These are phyloP conservation scores for Resseliella maxima DNA, from an alignment of 2,888 invertebrate genomes.

Conservation along the genomic window DNA sequence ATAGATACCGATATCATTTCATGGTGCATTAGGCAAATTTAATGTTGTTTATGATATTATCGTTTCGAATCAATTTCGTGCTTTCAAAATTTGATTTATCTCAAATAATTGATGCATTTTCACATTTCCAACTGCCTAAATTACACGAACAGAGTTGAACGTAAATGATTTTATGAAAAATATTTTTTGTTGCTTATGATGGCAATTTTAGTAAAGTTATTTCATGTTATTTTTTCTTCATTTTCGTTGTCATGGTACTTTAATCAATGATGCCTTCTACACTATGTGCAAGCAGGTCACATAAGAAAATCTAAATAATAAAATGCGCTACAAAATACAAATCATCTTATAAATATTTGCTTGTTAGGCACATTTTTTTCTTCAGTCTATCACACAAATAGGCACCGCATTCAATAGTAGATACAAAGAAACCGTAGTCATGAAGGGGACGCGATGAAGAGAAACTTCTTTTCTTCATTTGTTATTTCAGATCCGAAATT, in stretches of 20 bases:
- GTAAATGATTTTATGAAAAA: neutral
- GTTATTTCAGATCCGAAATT: neutral
- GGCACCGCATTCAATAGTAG: neutral
- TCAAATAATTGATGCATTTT: neutral
- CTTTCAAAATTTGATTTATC: constrained; percentile 30
- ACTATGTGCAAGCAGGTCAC: neutral
- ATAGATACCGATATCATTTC: neutral
- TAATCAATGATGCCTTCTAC: neutral
- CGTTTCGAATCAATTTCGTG: constrained; percentile 20
- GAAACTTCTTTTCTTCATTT: neutral
- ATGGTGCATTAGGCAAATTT: constrained; percentile 10
- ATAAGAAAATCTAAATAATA: neutral
- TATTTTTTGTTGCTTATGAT: neutral
- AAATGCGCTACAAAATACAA: neutral
- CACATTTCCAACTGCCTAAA: neutral
- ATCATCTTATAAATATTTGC: neutral
- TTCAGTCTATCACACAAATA: neutral
- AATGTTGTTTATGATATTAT: neutral
- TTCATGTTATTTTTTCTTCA: neutral
- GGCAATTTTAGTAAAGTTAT: neutral
- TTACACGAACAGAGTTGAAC: neutral
- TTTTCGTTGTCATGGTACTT: neutral
- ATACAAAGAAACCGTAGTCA: neutral
- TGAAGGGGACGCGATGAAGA: neutral
- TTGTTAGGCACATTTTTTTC: neutral